Evolutionary conservation across 2,797 vertebrate species (phyloP).

Genomic region (Bryconaethiops microstoma): DNA sequence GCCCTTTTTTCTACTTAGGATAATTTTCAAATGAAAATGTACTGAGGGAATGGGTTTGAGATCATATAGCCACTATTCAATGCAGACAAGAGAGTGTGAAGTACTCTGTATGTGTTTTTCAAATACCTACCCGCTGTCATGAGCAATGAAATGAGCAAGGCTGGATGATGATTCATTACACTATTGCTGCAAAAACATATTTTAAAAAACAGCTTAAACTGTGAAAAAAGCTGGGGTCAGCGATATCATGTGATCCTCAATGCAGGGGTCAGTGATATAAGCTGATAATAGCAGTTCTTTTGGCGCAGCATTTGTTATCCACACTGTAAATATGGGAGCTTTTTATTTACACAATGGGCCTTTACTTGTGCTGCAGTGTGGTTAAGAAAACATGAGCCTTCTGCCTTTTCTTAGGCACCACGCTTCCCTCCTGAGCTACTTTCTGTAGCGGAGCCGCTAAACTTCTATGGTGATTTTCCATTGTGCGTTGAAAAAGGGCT

Average conservation of each 20-base stretch:
- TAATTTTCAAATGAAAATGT: too few relatives aligned
- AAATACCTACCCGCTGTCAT: too few relatives aligned
- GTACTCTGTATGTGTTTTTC: too few relatives aligned
- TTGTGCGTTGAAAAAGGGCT: conserved; percentile 78
- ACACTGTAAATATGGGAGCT: conserved; percentile 38
- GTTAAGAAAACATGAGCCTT: conserved; percentile 33
- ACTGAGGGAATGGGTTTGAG: too few relatives aligned
- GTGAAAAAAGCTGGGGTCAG: neutral
- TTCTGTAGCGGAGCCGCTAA: conserved; percentile 73
- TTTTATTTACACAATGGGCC: conserved; percentile 33
- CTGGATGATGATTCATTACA: too few relatives aligned
- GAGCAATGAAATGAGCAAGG: too few relatives aligned
- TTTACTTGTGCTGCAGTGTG: conserved; percentile 5
- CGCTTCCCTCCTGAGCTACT: conserved; percentile 71
- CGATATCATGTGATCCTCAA: neutral
- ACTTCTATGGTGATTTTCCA: conserved; percentile 74
- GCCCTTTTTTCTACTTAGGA: too few relatives aligned
- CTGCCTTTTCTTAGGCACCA: conserved; percentile 36
- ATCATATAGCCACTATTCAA: too few relatives aligned
- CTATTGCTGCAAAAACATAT: neutral
- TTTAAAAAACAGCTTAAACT: neutral
- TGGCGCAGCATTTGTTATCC: conserved; percentile 38
- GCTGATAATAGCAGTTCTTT: conserved; percentile 7
- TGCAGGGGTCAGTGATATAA: conserved; percentile 6
- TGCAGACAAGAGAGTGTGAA: too few relatives aligned